Conservation (phyloP, 2,888 invertebrate genomes). For the Nephrotoma flavescens region DNA sequence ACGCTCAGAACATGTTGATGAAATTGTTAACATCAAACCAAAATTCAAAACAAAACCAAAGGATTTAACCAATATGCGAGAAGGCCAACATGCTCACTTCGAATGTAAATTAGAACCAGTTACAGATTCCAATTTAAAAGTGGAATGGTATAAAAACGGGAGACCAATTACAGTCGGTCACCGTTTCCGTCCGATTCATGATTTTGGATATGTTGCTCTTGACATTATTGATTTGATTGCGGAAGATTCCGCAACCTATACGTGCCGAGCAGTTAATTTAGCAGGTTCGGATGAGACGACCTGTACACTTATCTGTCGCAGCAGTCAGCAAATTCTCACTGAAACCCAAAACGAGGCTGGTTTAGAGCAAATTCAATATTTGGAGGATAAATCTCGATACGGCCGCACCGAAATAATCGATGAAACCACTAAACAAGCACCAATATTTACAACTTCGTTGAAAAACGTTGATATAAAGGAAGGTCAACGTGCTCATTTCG, state of each 20-base stretch:
- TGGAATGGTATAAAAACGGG: slow-evolving; percentile 95
- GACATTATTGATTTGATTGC: slow-evolving; percentile 93
- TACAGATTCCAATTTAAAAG: slow-evolving; percentile 88
- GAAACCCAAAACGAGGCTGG: slow-evolving; percentile 78
- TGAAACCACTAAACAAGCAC: slow-evolving; percentile 78
- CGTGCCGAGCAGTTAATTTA: slow-evolving; percentile 81
- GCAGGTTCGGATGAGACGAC: slow-evolving; percentile 78
- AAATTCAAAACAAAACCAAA: slow-evolving; percentile 78
- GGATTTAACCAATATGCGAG: slow-evolving; percentile 67
- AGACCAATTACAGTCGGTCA: slow-evolving; percentile 87
- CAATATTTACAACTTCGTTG: slow-evolving; percentile 83
- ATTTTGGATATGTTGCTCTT: slow-evolving; percentile 95
- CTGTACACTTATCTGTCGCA: slow-evolving; percentile 55
- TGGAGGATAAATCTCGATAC: slow-evolving; percentile 72
- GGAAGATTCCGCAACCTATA: slow-evolving; percentile 89
- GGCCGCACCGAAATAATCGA: slow-evolving; percentile 60
- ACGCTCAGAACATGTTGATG: slow-evolving; percentile 65
- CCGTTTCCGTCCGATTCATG: slow-evolving; percentile 90
- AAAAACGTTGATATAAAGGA: slow-evolving; percentile 88
- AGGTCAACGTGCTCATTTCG: slow-evolving; percentile 88
- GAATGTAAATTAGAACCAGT: slow-evolving; percentile 96
- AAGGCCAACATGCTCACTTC: slow-evolving; percentile 90
- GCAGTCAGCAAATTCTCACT: slow-evolving; percentile 67
- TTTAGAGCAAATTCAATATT: slow-evolving; percentile 73
- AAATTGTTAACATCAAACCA: slow-evolving; percentile 68